Base-by-base conservation (phyloP, 2,113 vertebrate species). In the Uropsilus gracilis region DNA sequence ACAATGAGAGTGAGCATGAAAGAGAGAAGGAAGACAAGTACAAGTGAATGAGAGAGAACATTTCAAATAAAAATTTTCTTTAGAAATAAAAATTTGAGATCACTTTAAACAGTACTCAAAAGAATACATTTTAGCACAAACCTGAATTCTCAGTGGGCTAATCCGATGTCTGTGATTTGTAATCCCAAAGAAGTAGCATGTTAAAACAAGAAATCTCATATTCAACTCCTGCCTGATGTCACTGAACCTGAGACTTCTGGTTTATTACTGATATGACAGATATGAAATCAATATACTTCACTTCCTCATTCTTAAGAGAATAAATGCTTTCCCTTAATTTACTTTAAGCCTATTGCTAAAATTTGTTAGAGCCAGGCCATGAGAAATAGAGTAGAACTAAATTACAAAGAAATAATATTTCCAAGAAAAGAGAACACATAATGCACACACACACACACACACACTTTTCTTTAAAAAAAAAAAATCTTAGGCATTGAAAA, bases 401-500 rank as follows among this genome's bases (percentile, higher is more conserved):
- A 85, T 90, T 69, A 71, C 50, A 95, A 87, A 94, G 59, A 92
- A 94, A 57, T 80, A 77, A 39, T 16, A 82, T 69, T 85, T 69
- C 63, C 6, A 90, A 92, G 87, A 95, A 22, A 46, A 95, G 26
- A 89, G 59, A 81, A 61, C n/a, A 77, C 16, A 89, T 82, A 86
- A 86, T 4, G 61, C 4, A 57, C 32, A 24, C 5, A 6, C 18
- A 57, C 39, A 63, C 26, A 71, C 37, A 72, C 17, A 63, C 8
- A 66, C 20, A 46, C 24, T 39, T 28, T 75, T 78, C 12, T 83
- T 91, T 91, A 46, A 28, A 50, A 61, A 53, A 57, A 71, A 73
- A 55, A 84, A 89, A 57, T 17, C 18, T 28, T n/a, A 92, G 73
- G 72, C 77, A 82, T 96, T 94, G 87, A 86, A 94, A 95, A 95